Base-by-base conservation (phyloP, 2,888 invertebrate species). In the Petrolisthes manimaculis region DNA sequence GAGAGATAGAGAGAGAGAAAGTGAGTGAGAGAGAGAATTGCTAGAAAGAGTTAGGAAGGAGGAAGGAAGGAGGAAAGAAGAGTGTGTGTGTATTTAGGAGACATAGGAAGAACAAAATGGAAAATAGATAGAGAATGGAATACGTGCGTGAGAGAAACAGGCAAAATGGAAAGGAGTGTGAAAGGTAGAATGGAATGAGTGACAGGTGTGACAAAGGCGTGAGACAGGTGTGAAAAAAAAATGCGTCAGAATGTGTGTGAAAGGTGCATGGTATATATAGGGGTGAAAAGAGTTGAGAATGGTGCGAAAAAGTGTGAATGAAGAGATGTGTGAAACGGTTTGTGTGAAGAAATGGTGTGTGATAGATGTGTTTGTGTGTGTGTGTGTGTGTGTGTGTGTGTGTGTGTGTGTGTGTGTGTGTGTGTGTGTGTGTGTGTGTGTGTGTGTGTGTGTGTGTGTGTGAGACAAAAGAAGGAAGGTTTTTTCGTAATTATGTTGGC, bases 371-470 rank as follows among this genome's bases (percentile, higher is more conserved):
- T 6, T 9, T 9, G 12, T 6, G 61, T 6, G 12, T 6, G 61
- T 61, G 61, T 61, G 61, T 61, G 61, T 61, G 61, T 61, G 61
- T 61, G 61, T 61, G 61, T 61, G 61, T 61, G 61, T 61, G 61
- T 61, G 61, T 61, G 61, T 61, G 61, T 61, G 61, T 61, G 61
- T 61, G 61, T 61, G 61, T 61, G 61, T 61, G 61, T 61, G 61
- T 61, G 61, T 61, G 61, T 61, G 61, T 61, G 61, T 61, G 61
- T 61, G 61, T 61, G 61, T 61, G 61, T 61, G 61, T 61, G 61
- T 61, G 61, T 61, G 61, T 61, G 61, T 61, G 61, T 61, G 61
- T 61, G 61, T 61, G 61, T 61, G 61, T 61, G 61, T 61, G 61
- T 61, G 61, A 61, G 14, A 14, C 14, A 61, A 61, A 6, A 61